Evolutionary conservation across 2,113 vertebrate genomes (phyloP), one percentile per base, ranked within the genome.

Genomic region (Stegastes partitus): DNA sequence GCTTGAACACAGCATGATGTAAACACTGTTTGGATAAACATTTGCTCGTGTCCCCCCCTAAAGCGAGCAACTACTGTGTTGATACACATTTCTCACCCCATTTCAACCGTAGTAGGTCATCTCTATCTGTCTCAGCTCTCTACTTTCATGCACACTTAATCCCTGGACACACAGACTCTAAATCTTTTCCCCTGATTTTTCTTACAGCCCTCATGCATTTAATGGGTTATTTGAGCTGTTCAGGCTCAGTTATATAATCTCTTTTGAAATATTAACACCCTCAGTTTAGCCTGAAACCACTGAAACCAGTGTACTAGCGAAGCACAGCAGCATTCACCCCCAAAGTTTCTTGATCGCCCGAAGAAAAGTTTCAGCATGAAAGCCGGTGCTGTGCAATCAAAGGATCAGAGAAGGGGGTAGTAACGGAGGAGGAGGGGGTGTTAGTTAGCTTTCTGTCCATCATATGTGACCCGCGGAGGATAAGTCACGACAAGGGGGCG

Each of bases 251-350:
- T 79, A 84, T 39, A 28, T 88, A 86, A 85, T 84, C 34, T 0
- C 0, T 56, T 59, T 81, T 86, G 44, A 84, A 81, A 72, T 88
- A 74, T 79, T 82, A 69, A 82, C 67, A 28, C 58, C n/a, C 57
- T 77, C 12, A 19, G 47, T 67, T 82, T 74, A 19, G 67, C 70
- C 74, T 54, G 37, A 65, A 81, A 74, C 71, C 51, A 68, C 49
- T 19, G 16, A 79, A 77, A 71, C 68, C 28, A 54, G 50, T 7
- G 16, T 23, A 22, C 26, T 1, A 25, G 54, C 55, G 34, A 11
- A 72, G 18, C 31, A 18, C 28, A 31, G 39, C 44, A 2, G 26
- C 39, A 31, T 21, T 19, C 22, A 11, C 34, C 51, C 51, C 28
- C 0, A 0, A 84, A 75, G 74, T 83, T 78, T 70, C 39, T 49